Base-by-base conservation (phyloP, 2,113 vertebrate genomes). In the Lepus europaeus region DNA sequence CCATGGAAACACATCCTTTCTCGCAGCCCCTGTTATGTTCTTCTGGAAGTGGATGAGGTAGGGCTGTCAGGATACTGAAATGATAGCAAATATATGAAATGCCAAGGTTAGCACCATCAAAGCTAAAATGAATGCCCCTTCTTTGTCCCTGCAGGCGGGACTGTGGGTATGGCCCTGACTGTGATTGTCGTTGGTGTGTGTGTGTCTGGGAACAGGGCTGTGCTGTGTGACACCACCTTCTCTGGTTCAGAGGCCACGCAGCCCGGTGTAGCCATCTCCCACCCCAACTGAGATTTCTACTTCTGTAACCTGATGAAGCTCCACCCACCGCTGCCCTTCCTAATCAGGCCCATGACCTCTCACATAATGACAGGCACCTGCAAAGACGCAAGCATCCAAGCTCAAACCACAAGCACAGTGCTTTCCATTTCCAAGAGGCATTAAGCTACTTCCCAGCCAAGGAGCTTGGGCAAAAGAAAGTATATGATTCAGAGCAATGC, bases 381-480 rank as follows among this genome's bases (percentile, higher is more conserved):
- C 68, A 77, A 22, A 94, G 33, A 77, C 31, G 19, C 36, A 10
- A 19, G 59, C 27, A 29, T 59, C 70, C 51, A 25, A 79, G 45
- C 23, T 13, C 51, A 39, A 79, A 36, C 33, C 7, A 1, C 31
- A 93, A 79, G 39, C 59, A 17, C 45, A 10, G 27, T 7, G 36
- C 63, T 91, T 89, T 70, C n/a, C 17, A 7, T 11, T 10, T 12
- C 59, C 73, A 53, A 66, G 56, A 59, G 1, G 16, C 25, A 29
- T 69, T 83, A 33, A 92, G 73, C 61, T 63, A 77, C 33, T 91
- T 77, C 56, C 73, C 59, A 90, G 70, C 66, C 70, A 36, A 83
- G 69, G 73, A 74, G 56, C 89, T 82, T 36, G 84, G 84, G 82
- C 68, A 68, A 96, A 98, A 45, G 3, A 96, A 97, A 96, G 95